Evolutionary conservation across 1,140 invertebrate genomes (phyloP), one percentile per base, ranked within the genome.

Genomic region (Euura lappo): DNA sequence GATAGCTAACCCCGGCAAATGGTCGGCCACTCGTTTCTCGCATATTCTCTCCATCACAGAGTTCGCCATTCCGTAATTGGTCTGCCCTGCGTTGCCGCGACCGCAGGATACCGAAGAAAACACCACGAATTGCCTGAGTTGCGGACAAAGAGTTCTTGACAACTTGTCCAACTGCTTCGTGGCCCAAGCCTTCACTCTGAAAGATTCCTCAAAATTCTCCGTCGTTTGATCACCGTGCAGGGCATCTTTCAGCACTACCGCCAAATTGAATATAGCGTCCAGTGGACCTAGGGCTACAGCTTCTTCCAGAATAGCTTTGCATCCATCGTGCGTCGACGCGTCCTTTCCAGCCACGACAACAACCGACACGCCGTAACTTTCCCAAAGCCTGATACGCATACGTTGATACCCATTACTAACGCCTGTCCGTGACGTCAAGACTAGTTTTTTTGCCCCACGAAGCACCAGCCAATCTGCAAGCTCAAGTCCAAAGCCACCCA

Each of bases 91-190:
- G 85, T 98, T 97, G 73, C 96, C 96, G 67, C 95, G 90, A 5
- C 96, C 96, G 85, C 95, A 96, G 45, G 93, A 94, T 3, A 97
- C 94, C 67, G 94, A 96, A 2, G 96, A 97, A 85, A 97, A 98
- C 43, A 95, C 91, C 4, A 93, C 91, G 78, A 94, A 94, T 77
- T 92, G 84, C 69, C 87, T 88, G 69, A 93, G 79, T 28, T 86
- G 66, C 0, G 91, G 91, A 75, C 92, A 93, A 13, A 89, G 72
- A 71, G 82, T 88, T 65, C 90, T 89, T 0, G 91, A 90, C 4
- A 90, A 64, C 73, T 89, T 86, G 78, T 93, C 92, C 72, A 93
- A 80, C 77, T 90, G 82, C 79, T 89, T 86, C 0, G 92, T 93
- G 2, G 91, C 91, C 8, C 84, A 45, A 2, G 91, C 90, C 86